A percentile compares a stretch with the other conserved stretches of the same genome.
These are phyloP conservation scores for Ceyx erithaca DNA, from an alignment of 2,797 vertebrate genomes.

Conservation along the genomic window DNA sequence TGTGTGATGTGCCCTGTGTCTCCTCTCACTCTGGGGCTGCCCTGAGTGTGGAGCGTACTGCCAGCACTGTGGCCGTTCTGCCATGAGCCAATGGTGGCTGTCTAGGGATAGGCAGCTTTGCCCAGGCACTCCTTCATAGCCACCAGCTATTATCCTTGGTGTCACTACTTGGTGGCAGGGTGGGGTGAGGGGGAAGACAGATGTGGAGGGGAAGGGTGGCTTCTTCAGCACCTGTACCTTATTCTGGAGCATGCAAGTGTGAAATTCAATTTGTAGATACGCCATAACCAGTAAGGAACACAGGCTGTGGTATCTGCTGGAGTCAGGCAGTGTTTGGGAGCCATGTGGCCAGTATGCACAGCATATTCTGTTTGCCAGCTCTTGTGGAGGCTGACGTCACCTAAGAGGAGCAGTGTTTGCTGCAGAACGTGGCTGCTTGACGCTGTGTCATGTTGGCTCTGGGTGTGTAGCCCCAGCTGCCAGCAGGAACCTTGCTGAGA, in stretches of 20 bases:
- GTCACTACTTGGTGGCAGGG: fast-evolving
- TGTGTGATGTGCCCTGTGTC: not conserved
- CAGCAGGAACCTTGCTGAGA: not conserved
- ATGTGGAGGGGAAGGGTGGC: not conserved
- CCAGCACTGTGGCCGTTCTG: fast-evolving
- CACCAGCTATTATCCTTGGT: not conserved
- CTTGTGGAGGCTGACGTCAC: slow-evolving; percentile 62
- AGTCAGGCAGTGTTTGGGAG: not conserved
- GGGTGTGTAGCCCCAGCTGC: not conserved
- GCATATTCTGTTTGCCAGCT: slow-evolving; percentile 32
- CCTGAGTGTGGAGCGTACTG: fast-evolving
- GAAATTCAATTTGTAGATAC: not conserved
- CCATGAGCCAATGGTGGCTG: fast-evolving
- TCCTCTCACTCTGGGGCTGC: not conserved
- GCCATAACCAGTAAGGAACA: not conserved
- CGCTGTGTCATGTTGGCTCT: not conserved
- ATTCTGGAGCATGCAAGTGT: not conserved
- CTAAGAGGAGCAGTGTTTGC: slow-evolving; percentile 9
- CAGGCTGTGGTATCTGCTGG: not conserved
- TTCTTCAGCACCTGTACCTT: not conserved
- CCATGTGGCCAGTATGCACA: not conserved
- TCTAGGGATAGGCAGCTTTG: fast-evolving
- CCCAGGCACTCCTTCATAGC: not conserved
- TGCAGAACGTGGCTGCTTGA: slow-evolving; percentile 33
- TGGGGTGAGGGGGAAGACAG: not conserved